phyloP scores from a whole-genome alignment of 2,113 vertebrate species.

The Callipepla squamata region DNA sequence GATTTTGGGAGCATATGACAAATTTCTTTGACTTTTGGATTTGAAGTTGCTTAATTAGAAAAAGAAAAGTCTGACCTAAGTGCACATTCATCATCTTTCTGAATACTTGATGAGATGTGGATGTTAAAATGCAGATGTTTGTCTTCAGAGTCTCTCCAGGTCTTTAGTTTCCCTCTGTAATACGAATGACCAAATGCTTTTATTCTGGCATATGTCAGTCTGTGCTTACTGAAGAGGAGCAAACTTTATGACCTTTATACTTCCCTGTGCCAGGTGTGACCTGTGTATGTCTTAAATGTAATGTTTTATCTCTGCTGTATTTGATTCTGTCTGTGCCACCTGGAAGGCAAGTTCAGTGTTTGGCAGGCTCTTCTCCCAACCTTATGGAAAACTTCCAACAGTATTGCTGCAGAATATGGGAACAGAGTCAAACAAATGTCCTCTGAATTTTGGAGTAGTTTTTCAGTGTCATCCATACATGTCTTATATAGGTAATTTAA shows the following conservation, averaged over 20 bases:
- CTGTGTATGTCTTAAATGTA: not conserved
- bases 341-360: not conserved
- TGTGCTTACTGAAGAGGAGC: not conserved
- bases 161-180: not conserved
- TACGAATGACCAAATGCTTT: not conserved
- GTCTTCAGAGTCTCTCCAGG: not conserved
- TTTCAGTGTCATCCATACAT: not conserved
- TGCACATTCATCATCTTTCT: not conserved
- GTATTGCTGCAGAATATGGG: not conserved
- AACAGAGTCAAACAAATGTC: not conserved
- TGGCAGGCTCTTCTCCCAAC: not conserved
- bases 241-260: not conserved
- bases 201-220: not conserved
- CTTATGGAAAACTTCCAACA: not conserved
- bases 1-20: not conserved
- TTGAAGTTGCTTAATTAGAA: not conserved
- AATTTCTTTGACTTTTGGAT: rapidly evolving
- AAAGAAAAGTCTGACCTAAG: not conserved
- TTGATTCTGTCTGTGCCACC: not conserved
- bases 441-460: not conserved
- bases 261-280: not conserved
- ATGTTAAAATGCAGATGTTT: not conserved
- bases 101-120: not conserved
- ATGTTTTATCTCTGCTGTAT: not conserved
- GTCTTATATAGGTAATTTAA: not conserved